Evolutionary conservation across 1,140 invertebrate genomes (phyloP).

Genomic region (Cyclargus thomasi): DNA sequence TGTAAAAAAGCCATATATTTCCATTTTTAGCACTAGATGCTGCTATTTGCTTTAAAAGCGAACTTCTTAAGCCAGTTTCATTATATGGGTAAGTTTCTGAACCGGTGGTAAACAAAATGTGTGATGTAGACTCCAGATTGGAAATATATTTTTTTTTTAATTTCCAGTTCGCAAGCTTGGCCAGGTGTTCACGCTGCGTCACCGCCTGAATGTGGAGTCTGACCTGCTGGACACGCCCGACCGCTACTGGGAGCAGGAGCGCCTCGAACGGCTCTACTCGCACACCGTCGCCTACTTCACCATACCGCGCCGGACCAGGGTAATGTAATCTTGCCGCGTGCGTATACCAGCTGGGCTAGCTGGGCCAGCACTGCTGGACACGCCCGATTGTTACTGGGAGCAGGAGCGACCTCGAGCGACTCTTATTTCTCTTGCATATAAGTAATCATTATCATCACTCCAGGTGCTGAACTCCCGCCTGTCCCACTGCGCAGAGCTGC

Average conservation of each 20-base stretch:
- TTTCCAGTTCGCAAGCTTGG: conserved; percentile 87
- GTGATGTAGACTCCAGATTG: too few species aligned
- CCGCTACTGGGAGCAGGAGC: conserved; percentile 97
- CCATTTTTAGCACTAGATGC: too few species aligned
- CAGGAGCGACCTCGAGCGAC: too few species aligned
- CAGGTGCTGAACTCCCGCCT: conserved; percentile 96
- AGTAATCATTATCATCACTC: background rate
- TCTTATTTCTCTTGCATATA: background rate
- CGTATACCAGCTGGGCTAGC: background rate
- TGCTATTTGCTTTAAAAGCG: too few species aligned
- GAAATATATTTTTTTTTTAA: too few species aligned
- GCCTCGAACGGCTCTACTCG: conserved; percentile 88
- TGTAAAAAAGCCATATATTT: too few species aligned
- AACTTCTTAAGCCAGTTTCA: too few species aligned
- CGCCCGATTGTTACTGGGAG: background rate
- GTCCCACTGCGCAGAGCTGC: conserved; percentile 92
- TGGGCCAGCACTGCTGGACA: background rate
- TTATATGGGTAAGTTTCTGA: too few species aligned
- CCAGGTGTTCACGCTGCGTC: conserved; percentile 91
- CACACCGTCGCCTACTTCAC: conserved; percentile 89
- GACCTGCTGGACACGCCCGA: conserved; percentile 96
- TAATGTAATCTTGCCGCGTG: conserved; percentile 23
- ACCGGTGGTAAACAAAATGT: too few species aligned
- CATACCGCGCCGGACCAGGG: conserved; percentile 85
- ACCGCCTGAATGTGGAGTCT: conserved; percentile 93